phyloP scores from a whole-genome alignment of 1,140 invertebrate species.

The Asobara japonica region DNA sequence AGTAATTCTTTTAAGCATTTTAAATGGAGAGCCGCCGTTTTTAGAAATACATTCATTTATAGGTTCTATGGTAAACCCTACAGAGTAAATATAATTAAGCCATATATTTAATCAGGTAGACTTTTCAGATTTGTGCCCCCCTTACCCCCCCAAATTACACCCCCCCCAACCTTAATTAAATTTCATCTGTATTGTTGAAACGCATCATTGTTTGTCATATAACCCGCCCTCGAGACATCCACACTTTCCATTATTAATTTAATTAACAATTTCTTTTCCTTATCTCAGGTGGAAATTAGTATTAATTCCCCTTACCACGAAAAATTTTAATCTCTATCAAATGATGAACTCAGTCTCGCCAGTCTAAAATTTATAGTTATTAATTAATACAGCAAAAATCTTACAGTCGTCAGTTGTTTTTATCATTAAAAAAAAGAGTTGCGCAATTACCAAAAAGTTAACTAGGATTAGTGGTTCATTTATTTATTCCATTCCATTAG shows the following conservation, averaged over 20 bases:
- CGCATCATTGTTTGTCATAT: neutral
- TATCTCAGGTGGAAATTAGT: neutral
- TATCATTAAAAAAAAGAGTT: slow-evolving; percentile 30
- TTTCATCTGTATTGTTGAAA: neutral
- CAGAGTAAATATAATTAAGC: slow-evolving; percentile 66
- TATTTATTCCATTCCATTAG: neutral
- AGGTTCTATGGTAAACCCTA: slow-evolving; percentile 65
- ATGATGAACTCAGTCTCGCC: slow-evolving; percentile 40
- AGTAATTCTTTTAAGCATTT: slow-evolving; percentile 31
- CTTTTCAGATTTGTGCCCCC: slow-evolving; percentile 63
- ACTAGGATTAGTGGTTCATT: neutral
- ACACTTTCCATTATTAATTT: neutral
- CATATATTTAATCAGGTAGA: slow-evolving; percentile 68
- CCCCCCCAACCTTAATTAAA: slow-evolving; percentile 33
- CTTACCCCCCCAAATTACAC: slow-evolving; percentile 43
- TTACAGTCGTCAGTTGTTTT: slow-evolving; percentile 32
- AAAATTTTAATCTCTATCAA: slow-evolving; percentile 22
- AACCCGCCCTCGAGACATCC: slow-evolving; percentile 1
- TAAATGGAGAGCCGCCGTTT: slow-evolving; percentile 48
- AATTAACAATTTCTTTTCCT: neutral
- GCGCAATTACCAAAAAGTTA: slow-evolving; percentile 14
- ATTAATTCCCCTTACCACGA: slow-evolving; percentile 23
- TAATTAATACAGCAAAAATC: slow-evolving; percentile 24
- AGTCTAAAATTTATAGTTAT: slow-evolving; percentile 31
- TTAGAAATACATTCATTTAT: slow-evolving; percentile 58